Conservation (phyloP, 1,140 invertebrate species). For the Hyles vespertilio region DNA sequence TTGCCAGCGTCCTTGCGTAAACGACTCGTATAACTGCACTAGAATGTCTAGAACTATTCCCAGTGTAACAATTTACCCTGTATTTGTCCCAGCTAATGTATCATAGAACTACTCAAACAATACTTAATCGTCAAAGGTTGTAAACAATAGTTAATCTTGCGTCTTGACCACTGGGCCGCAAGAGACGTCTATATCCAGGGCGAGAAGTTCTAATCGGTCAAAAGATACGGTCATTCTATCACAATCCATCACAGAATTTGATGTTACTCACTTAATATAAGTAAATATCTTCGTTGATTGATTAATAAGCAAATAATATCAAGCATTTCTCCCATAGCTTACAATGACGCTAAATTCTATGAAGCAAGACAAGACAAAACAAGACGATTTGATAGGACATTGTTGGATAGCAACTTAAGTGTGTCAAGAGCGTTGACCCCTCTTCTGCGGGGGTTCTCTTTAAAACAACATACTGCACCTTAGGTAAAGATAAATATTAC, state of each 20-base stretch:
- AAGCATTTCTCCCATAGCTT: too few species aligned
- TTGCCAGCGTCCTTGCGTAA: too few species aligned
- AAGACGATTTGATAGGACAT: too few species aligned
- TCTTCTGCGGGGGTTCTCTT: constrained; percentile 34
- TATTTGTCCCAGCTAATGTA: background rate
- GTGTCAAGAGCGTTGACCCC: constrained; percentile 49
- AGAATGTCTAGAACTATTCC: too few species aligned
- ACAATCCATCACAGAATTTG: constrained; percentile 15
- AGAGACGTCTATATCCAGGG: constrained; percentile 15
- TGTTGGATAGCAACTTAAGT: constrained; percentile 12
- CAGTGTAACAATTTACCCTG: too few species aligned
- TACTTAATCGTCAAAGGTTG: too few species aligned
- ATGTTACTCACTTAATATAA: background rate
- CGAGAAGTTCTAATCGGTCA: constrained; percentile 26
- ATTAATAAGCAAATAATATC: too few species aligned
- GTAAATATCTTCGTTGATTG: too few species aligned
- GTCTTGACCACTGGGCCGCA: constrained; percentile 18
- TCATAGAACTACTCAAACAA: too few species aligned
- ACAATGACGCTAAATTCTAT: too few species aligned
- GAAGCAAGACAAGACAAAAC: too few species aligned
- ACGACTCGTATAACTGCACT: too few species aligned
- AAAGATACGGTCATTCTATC: constrained; percentile 20
- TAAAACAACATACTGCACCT: constrained; percentile 45
- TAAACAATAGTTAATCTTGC: constrained; percentile 13
- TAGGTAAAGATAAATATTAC: constrained; percentile 51